Evolutionary conservation across 2,888 invertebrate genomes (phyloP).

Genomic region (Perizoma flavofasciatum): DNA sequence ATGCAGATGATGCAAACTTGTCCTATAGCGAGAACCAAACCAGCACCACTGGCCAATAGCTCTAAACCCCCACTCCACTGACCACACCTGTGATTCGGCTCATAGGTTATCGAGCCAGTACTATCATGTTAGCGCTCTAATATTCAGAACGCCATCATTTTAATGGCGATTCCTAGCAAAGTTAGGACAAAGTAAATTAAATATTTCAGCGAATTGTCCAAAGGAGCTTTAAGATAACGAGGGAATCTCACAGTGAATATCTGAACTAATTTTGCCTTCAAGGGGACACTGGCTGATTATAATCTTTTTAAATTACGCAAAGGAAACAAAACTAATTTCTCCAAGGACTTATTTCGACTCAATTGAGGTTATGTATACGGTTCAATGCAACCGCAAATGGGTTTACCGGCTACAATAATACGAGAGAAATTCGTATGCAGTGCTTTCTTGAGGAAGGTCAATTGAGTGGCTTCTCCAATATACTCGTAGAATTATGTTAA

Average conservation of each 20-base stretch:
- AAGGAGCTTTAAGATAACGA: slow-evolving; percentile 45
- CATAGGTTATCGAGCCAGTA: too few relatives aligned
- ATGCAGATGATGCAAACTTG: too few relatives aligned
- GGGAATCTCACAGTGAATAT: slow-evolving; percentile 42
- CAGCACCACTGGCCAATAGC: too few relatives aligned
- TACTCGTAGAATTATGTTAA: slow-evolving; percentile 13
- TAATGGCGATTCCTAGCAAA: slow-evolving; percentile 20
- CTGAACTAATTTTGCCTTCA: slow-evolving; percentile 43
- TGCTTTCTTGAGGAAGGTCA: slow-evolving; percentile 7
- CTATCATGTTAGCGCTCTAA: too few relatives aligned
- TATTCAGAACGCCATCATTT: too few relatives aligned
- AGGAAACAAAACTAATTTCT: slow-evolving; percentile 41
- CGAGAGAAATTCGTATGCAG: slow-evolving; percentile 15
- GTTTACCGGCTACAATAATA: slow-evolving; percentile 13
- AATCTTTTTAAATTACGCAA: slow-evolving; percentile 47
- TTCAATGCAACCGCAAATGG: slow-evolving; percentile 24
- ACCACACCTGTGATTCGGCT: too few relatives aligned
- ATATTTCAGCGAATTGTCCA: slow-evolving; percentile 43
- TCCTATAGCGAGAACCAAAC: too few relatives aligned
- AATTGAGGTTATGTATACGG: slow-evolving; percentile 36
- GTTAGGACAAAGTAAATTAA: slow-evolving; percentile 43
- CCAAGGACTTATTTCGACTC: slow-evolving; percentile 37
- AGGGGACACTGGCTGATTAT: slow-evolving; percentile 37
- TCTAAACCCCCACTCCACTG: too few relatives aligned
- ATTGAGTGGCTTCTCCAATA: slow-evolving; percentile 3